Evolutionary conservation across 2,113 vertebrate genomes (phyloP).

Genomic region (Leiothrix lutea): DNA sequence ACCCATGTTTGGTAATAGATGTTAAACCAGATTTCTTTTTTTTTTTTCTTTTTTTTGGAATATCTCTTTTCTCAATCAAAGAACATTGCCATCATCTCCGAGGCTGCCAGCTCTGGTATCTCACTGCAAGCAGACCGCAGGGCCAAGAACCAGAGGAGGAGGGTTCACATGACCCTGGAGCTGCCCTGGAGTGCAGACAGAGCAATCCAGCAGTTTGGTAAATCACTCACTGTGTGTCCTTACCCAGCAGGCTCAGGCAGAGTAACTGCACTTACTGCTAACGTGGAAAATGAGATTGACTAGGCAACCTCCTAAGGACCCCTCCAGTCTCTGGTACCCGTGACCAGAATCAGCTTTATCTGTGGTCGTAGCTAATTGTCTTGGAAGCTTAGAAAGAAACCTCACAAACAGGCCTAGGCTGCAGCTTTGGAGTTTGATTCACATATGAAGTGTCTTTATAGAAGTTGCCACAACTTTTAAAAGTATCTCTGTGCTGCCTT

Average conservation of each 20-base stretch:
- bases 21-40: not conserved
- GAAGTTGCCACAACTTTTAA: not conserved
- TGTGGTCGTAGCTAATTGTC: not conserved
- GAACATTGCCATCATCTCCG: constrained; percentile 98
- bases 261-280: not conserved
- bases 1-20: not conserved
- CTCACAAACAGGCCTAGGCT: not conserved
- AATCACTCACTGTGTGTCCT: not conserved
- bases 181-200: constrained; percentile 96
- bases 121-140: constrained; percentile 95
- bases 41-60: not conserved
- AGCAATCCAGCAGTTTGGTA: constrained; percentile 97
- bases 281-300: not conserved
- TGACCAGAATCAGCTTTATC: not conserved
- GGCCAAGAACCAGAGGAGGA: constrained; percentile 92
- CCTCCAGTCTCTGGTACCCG: not conserved
- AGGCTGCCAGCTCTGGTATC: constrained; percentile 97
- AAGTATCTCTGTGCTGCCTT: not conserved
- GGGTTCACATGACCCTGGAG: constrained; percentile 97
- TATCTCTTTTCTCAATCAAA: constrained; percentile 33
- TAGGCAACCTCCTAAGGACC: not conserved
- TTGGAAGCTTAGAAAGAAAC: not conserved
- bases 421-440: not conserved
- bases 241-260: too few relatives aligned
- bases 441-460: not conserved